These are phyloP conservation scores for Apteryx owenii DNA, from an alignment of 2,113 vertebrate species.

Conservation along the genomic window DNA sequence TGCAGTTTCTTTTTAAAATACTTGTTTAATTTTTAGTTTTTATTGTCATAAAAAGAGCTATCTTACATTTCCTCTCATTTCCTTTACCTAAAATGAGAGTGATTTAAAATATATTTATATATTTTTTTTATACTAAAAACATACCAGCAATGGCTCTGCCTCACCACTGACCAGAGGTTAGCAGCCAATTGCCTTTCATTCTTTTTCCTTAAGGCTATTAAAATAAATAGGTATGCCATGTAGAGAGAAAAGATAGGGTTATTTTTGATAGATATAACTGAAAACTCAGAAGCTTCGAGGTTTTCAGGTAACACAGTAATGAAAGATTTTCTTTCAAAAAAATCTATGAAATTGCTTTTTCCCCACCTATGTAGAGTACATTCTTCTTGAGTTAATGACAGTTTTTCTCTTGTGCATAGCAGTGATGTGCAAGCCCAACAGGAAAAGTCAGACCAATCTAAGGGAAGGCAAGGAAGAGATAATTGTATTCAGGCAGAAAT, in stretches of 20 bases:
- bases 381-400: not conserved
- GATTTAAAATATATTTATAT: not conserved
- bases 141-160: not conserved
- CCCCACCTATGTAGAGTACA: not conserved
- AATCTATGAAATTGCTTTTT: not conserved
- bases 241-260: not conserved
- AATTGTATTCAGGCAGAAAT: not conserved
- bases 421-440: not conserved
- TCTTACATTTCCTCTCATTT: not conserved
- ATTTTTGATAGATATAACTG: not conserved
- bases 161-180: not conserved
- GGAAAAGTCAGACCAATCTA: not conserved
- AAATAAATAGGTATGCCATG: not conserved
- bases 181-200: not conserved
- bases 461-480: not conserved
- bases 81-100: not conserved
- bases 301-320: not conserved
- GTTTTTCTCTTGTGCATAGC: not conserved
- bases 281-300: not conserved
- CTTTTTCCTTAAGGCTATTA: not conserved
- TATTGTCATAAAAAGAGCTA: not conserved
- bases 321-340: not conserved
- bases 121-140: not conserved
- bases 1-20: slow-evolving; percentile 31
- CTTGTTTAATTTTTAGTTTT: slow-evolving; percentile 23